phyloP scores from a whole-genome alignment of 1,140 invertebrate species.

The Dreissena rostriformis region DNA sequence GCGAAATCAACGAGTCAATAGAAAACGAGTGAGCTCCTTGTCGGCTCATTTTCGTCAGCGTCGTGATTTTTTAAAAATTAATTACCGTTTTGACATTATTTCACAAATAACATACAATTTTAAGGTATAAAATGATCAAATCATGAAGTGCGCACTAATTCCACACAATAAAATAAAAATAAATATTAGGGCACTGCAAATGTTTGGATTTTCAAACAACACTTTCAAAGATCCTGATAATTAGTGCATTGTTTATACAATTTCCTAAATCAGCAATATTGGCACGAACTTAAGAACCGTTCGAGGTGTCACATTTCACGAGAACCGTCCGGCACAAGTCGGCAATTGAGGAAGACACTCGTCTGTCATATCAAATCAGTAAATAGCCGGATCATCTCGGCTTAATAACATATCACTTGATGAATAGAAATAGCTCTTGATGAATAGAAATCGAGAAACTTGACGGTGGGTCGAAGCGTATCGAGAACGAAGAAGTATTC shows the following conservation, averaged over 20 bases:
- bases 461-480: background rate
- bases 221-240: background rate
- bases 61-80: background rate
- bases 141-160: background rate
- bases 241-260: background rate
- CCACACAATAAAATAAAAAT: background rate
- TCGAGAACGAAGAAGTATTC: background rate
- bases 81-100: background rate
- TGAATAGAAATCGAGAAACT: background rate
- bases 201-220: background rate
- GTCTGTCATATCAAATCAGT: background rate
- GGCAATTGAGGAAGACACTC: background rate
- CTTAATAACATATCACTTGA: background rate
- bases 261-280: background rate
- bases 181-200: background rate
- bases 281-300: background rate
- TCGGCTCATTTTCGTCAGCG: background rate
- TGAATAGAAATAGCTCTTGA: background rate
- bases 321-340: background rate
- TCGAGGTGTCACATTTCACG: background rate
- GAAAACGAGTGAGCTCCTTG: background rate
- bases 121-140: background rate
- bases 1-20: background rate
- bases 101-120: background rate
- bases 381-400: conserved; percentile 1